phyloP scores from a whole-genome alignment of 2,797 vertebrate species.

The Odontamblyopus rebecca region DNA sequence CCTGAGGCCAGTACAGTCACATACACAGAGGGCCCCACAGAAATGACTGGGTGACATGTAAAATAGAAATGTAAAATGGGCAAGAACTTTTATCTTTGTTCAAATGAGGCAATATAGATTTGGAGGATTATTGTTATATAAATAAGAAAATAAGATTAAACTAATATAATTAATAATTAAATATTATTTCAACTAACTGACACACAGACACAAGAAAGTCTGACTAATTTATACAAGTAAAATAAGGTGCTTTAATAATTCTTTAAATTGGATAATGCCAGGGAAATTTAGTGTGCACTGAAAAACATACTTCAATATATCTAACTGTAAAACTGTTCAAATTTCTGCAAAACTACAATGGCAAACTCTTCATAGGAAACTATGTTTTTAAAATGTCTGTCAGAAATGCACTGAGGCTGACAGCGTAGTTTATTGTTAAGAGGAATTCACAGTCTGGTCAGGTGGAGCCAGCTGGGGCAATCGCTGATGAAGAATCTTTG shows the following conservation, averaged over 20 bases:
- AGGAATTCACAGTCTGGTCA: neutral
- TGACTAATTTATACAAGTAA: no score
- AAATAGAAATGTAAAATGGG: neutral
- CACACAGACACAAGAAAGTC: no score
- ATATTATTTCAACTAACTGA: no score
- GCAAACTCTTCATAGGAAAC: no score
- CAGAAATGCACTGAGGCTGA: neutral
- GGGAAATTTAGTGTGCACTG: no score
- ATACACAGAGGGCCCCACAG: slow-evolving; percentile 5
- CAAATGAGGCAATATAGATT: neutral
- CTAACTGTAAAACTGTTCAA: neutral
- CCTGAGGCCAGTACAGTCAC: slow-evolving; percentile 6
- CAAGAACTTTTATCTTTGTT: neutral
- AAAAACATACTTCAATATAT: no score
- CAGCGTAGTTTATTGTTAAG: neutral
- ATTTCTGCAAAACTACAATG: neutral
- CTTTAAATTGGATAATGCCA: no score
- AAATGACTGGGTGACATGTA: slow-evolving; percentile 4
- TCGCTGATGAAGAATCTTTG: neutral
- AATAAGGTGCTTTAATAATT: no score
- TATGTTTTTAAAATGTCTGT: neutral
- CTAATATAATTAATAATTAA: no score
- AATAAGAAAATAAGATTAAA: neutral
- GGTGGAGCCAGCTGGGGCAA: neutral
- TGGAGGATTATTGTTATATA: neutral